Conservation (phyloP, 2,888 invertebrate species). For the Galeruca laticollis region DNA sequence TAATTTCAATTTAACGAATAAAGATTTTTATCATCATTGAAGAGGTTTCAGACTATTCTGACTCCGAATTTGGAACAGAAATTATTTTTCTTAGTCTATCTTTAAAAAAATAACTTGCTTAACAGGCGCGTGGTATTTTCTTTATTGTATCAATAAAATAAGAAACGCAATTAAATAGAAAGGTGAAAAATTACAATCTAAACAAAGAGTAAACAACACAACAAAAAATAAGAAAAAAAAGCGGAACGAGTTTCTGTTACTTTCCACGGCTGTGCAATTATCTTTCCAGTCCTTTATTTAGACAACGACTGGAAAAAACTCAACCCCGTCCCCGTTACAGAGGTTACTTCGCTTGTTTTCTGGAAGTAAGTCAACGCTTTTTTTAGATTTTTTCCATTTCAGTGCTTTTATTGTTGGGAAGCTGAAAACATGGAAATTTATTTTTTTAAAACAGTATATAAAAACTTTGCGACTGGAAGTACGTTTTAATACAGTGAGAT, state of each 20-base stretch:
- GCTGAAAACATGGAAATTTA: conserved; percentile 28
- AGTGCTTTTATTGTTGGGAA: conserved; percentile 19
- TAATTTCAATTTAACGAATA: no score
- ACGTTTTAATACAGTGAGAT: no score
- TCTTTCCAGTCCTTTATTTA: conserved; percentile 21
- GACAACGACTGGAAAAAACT: not conserved
- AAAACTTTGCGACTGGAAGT: no score
- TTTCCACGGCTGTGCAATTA: conserved; percentile 22
- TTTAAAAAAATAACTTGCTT: no score
- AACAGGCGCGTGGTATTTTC: no score
- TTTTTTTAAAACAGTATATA: no score
- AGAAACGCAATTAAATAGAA: conserved; percentile 9
- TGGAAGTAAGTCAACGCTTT: conserved; percentile 25
- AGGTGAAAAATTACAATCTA: conserved; percentile 19
- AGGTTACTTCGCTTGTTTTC: conserved; percentile 14
- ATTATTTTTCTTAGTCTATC: no score
- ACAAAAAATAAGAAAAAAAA: conserved; percentile 1
- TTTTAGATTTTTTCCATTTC: conserved; percentile 12
- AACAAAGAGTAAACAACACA: not conserved
- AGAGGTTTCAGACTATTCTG: no score
- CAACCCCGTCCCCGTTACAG: conserved; percentile 16
- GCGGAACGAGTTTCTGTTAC: no score
- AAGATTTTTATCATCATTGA: no score
- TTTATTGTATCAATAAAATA: not conserved
- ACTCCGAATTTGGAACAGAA: no score